These are phyloP conservation scores for Arrhamphus sclerolepis DNA, from an alignment of 2,797 vertebrate genomes.

Conservation along the genomic window DNA sequence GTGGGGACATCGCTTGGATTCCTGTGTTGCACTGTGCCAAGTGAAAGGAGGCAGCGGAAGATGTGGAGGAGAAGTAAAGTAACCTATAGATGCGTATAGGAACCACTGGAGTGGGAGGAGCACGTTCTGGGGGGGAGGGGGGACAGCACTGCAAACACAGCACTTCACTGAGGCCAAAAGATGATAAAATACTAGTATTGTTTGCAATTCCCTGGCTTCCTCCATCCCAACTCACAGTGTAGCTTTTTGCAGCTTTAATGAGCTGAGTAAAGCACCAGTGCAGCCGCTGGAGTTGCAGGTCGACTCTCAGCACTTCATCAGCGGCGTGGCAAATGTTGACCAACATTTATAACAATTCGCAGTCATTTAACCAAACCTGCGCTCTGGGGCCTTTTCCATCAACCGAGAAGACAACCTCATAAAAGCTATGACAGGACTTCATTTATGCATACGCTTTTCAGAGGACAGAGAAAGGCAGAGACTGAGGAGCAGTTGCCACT, in stretches of 20 bases:
- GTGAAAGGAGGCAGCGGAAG: conserved; percentile 19
- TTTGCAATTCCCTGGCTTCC: conserved; percentile 65
- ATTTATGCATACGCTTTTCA: conserved; percentile 37
- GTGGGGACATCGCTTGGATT: conserved; percentile 46
- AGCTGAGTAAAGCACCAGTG: conserved; percentile 70
- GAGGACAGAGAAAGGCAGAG: conserved; percentile 41
- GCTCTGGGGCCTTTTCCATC: conserved; percentile 43
- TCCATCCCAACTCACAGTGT: conserved; percentile 44
- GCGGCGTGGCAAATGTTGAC: conserved; percentile 66
- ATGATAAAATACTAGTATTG: conserved; percentile 77
- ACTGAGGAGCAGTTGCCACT: conserved; percentile 67
- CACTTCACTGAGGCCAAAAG: conserved; percentile 61
- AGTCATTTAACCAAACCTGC: conserved; percentile 54
- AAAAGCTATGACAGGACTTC: conserved; percentile 40
- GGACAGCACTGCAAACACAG: conserved; percentile 51
- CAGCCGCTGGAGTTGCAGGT: conserved; percentile 46
- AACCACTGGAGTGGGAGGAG: conserved; percentile 48
- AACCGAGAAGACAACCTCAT: conserved; percentile 40
- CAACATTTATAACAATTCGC: conserved; percentile 73
- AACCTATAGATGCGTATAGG: conserved; percentile 37
- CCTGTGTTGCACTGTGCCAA: conserved; percentile 31
- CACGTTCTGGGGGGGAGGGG: conserved; percentile 35
- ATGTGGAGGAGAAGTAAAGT: conserved; percentile 19
- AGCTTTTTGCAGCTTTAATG: conserved; percentile 72
- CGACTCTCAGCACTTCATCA: conserved; percentile 71